These are phyloP conservation scores for Xestia ashworthii DNA, from an alignment of 2,888 invertebrate genomes.

Conservation along the genomic window DNA sequence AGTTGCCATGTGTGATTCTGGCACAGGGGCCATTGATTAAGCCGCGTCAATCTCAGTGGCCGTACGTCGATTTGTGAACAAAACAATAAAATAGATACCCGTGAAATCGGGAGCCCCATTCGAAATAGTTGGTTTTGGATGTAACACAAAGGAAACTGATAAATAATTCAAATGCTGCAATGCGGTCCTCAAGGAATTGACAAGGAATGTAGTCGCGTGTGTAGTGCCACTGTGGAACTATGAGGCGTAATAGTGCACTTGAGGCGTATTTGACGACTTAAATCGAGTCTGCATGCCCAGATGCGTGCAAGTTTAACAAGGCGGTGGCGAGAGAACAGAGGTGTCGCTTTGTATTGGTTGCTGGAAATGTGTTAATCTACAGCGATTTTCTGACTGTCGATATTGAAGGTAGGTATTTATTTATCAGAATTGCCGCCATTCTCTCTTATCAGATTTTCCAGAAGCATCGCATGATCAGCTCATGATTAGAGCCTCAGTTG, in stretches of 20 bases:
- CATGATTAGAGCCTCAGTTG: neutral
- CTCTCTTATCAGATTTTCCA: neutral
- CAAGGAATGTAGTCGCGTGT: constrained; percentile 78
- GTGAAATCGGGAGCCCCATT: constrained; percentile 69
- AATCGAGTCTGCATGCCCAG: constrained; percentile 46
- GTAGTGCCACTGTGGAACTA: constrained; percentile 66
- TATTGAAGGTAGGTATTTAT: neutral
- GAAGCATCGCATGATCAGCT: neutral
- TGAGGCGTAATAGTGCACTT: constrained; percentile 70
- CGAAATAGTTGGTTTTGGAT: constrained; percentile 78
- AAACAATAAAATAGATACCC: constrained; percentile 62
- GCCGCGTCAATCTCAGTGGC: constrained; percentile 69
- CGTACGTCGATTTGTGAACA: constrained; percentile 67
- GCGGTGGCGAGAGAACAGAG: too few relatives aligned
- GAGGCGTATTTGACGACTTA: constrained; percentile 66
- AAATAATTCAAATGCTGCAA: constrained; percentile 88
- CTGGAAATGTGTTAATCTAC: neutral
- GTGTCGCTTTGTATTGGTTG: neutral
- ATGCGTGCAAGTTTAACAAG: constrained; percentile 47
- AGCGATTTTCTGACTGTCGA: neutral
- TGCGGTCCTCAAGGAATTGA: constrained; percentile 85
- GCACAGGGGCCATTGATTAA: constrained; percentile 65
- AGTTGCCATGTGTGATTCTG: constrained; percentile 63
- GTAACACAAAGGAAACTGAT: constrained; percentile 83
- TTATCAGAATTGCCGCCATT: neutral